phyloP scores from a whole-genome alignment of 2,113 vertebrate genomes.

The Hippoglossus stenolepis region DNA sequence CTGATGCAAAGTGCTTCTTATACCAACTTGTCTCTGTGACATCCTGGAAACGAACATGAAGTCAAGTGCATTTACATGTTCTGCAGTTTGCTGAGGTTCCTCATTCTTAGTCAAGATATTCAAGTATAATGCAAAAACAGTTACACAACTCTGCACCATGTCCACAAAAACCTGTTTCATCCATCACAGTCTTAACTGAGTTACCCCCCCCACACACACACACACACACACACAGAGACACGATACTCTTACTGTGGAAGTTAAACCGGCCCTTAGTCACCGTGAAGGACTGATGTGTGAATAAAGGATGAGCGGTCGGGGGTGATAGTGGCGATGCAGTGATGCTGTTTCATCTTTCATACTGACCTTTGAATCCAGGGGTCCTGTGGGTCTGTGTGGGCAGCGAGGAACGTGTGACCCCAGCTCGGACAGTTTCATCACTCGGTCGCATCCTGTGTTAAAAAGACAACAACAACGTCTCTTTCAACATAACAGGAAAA shows the following conservation, averaged over 20 bases:
- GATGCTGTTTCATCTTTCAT: conserved; percentile 48
- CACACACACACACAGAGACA: background rate
- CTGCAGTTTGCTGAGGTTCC: background rate
- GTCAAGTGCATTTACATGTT: background rate
- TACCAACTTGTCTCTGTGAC: conserved; percentile 78
- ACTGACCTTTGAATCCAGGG: conserved; percentile 78
- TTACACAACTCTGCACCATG: background rate
- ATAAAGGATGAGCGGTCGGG: conserved; percentile 65
- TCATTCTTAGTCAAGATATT: too few species aligned
- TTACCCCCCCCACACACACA: background rate
- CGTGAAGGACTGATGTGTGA: conserved; percentile 35
- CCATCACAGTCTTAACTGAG: background rate
- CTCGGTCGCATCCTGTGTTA: conserved; percentile 66
- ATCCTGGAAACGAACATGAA: conserved; percentile 59
- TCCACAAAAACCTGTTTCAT: background rate
- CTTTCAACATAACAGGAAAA: too few species aligned
- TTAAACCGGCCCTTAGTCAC: conserved; percentile 23
- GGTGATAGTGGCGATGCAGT: conserved; percentile 31
- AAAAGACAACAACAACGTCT: background rate
- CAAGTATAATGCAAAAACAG: too few species aligned
- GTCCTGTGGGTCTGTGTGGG: conserved; percentile 63
- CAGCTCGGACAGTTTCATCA: conserved; percentile 70
- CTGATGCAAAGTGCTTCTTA: conserved; percentile 65
- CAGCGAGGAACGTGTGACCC: conserved; percentile 70
- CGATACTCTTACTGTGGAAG: conserved; percentile 11